Base-by-base conservation (phyloP, 1,140 invertebrate species). In the Hormaphis cornu region DNA sequence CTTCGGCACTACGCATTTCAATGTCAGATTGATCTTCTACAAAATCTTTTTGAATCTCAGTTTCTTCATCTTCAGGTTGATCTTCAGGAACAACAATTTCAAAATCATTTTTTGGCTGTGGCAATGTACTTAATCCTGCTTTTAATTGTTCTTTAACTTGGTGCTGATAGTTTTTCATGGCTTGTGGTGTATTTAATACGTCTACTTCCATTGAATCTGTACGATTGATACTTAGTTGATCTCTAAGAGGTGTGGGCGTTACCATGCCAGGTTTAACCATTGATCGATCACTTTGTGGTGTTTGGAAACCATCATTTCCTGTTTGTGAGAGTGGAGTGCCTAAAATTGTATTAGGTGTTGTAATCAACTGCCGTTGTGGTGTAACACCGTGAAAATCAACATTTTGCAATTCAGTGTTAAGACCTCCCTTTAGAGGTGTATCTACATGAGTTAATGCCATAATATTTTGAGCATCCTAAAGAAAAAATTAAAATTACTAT, bases 71-170 rank as follows among this genome's bases (percentile, higher is more conserved):
- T 52, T 66, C 58, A 50, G 84, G 83, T 14, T 82, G 82, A 26
- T 83, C 80, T 73, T 95, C 91, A 0, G 94, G 93, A 10, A 98
- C 89, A 46, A 98, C 94, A 76, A 99, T 97, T 80, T 99, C 96
- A 80, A 96, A 99, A 80, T 99, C 96, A 78, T 99, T 98, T 71
- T 89, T 88, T 0, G 97, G 97, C 28, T 84, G 77, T 5, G 97
- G 97, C 69, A 99, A 79, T 10, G 86, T 80, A 35, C 85, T 86
- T 14, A 98, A 79, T 1, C 89, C 88, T 69, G 84, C 83, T 50
- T 85, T 83, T 10, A 98, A 81, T 48, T 90, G 85, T 52, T 89
- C 85, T 75, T 86, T 87, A 8, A 85, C 72, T 82, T 85, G 71
- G 76, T 86, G 86, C 48, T 89, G 86, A 74, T 85, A 81, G 52